Evolutionary conservation across 35 echinoderm and acorn worm species (phyloP).

Genomic region (Apostichopus californicus): DNA sequence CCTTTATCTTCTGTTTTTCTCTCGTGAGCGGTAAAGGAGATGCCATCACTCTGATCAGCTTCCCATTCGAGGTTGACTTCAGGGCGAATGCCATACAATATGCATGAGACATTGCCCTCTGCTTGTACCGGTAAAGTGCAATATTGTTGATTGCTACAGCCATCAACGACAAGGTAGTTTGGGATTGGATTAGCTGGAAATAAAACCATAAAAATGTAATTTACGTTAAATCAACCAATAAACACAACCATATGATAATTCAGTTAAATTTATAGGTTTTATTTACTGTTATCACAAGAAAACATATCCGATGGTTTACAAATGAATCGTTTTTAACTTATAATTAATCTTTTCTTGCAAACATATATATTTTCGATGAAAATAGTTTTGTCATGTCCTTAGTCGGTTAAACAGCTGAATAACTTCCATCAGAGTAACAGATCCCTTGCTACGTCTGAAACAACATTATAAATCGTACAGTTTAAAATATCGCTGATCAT

Average conservation of each 20-base stretch:
- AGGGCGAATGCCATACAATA: background rate
- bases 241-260: no score
- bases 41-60: background rate
- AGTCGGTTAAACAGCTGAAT: background rate
- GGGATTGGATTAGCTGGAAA: background rate
- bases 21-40: background rate
- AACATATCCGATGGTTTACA: no score
- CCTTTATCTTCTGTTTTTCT: background rate
- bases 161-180: background rate
- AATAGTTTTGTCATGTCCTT: background rate
- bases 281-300: no score
- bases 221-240: no score
- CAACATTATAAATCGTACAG: background rate
- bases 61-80: background rate
- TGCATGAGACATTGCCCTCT: background rate
- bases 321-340: no score
- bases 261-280: no score
- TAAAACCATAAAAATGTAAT: background rate
- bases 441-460: background rate
- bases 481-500: background rate
- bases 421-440: background rate
- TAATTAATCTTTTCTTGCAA: no score
- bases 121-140: background rate
- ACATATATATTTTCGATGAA: background rate
- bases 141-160: constrained; percentile 7